Conservation (phyloP, 2,888 invertebrate genomes). For the Polymixis flavicincta region DNA sequence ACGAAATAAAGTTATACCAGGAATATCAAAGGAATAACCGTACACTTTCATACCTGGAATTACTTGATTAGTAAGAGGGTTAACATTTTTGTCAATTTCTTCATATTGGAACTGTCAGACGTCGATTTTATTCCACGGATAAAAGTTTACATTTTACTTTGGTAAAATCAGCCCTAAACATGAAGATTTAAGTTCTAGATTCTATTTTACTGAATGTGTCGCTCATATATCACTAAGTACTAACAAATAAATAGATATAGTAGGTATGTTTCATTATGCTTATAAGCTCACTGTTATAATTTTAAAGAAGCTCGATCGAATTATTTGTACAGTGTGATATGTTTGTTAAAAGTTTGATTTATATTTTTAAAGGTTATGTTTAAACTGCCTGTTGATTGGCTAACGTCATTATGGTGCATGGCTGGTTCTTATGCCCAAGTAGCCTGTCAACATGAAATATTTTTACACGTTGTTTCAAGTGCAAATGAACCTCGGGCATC, state of each 20-base stretch:
- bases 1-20: no score
- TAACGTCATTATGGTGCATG: not conserved
- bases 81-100: no score
- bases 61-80: no score
- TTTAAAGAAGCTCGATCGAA: conserved; percentile 72
- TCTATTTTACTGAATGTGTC: conserved; percentile 45
- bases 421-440: not conserved
- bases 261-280: conserved; percentile 39
- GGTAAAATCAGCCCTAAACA: not conserved
- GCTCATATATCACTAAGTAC: conserved; percentile 41
- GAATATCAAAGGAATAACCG: no score
- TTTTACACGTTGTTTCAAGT: conserved; percentile 17
- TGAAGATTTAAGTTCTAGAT: conserved; percentile 22
- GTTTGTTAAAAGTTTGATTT: conserved; percentile 62
- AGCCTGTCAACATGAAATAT: not conserved
- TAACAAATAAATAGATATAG: conserved; percentile 41
- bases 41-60: no score
- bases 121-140: no score
- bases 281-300: conserved; percentile 55
- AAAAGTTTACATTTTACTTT: no score
- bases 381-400: not conserved
- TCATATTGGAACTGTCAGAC: no score
- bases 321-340: conserved; percentile 83
- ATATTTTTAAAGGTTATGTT: conserved; percentile 26
- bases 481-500: not conserved